Base-by-base conservation (phyloP, 2,797 vertebrate genomes). In the Sebastes vulpes region DNA sequence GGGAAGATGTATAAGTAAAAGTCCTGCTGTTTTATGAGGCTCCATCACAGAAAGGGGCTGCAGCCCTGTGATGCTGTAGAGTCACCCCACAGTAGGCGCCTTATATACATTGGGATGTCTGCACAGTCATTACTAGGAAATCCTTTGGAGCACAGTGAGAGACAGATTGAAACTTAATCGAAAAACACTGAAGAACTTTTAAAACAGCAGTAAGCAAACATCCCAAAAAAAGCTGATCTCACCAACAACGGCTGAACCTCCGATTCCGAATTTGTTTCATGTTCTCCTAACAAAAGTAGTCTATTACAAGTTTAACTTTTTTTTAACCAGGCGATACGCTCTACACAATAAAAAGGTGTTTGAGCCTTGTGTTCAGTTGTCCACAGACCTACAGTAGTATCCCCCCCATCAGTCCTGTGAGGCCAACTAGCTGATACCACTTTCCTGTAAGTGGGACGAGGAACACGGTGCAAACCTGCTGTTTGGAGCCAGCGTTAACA, bases 401-500 rank as follows among this genome's bases (percentile, higher is more conserved):
- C 63, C 31, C 11, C 5, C 12, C 75, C 60, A 61, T 72, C 65
- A 16, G 42, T 42, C 76, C 67, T 28, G 53, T 5, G 11, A 61
- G 18, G 26, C 61, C 69, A 64, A 72, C 71, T 42, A 42, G 59
- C 73, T 50, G 28, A 60, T 52, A 75, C 76, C 72, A 52, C 58
- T 75, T 64, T 82, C 48, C 69, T 69, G 75, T 72, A 79, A 69
- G 21, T 73, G 63, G 63, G 29, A 69, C 21, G 21, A 31, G 25
- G 58, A 83, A 76, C 66, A 29, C 1, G 50, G 35, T 9, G 57
- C 65, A 63, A 76, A 81, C 82, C 84, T 84, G 68, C 81, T 72
- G 69, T 46, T 57, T 26, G 53, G 76, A 83, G 72, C 60, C 82
- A 75, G 68, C 52, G 46, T 80, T 83, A 83, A 89, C 78, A 78